phyloP scores from a whole-genome alignment of 2,113 vertebrate genomes.

The Gasterosteus nipponicus region DNA sequence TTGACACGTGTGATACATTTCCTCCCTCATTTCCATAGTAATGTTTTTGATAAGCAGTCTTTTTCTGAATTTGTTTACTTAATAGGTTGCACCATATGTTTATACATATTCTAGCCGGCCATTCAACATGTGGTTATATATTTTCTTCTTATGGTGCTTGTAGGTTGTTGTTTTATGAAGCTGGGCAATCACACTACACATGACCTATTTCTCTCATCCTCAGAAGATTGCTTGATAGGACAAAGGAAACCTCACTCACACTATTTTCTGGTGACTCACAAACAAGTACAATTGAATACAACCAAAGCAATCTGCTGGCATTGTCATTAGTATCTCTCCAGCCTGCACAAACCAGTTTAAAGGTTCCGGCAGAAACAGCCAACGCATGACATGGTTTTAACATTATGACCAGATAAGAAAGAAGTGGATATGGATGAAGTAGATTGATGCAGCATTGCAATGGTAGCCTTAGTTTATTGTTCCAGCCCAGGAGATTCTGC shows the following conservation, averaged over 20 bases:
- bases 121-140: not conserved
- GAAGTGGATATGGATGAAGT: not conserved
- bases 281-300: not conserved
- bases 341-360: constrained; percentile 5
- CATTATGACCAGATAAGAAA: constrained; percentile 3
- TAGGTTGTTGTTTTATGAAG: not conserved
- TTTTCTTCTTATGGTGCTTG: not conserved
- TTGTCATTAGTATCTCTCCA: constrained; percentile 2
- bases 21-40: not conserved
- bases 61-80: not conserved
- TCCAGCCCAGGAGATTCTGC: not conserved
- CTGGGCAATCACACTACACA: constrained; percentile 1
- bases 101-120: not conserved
- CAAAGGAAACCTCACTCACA: not conserved
- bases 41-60: not conserved
- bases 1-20: not conserved
- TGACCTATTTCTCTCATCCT: not conserved
- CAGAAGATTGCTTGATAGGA: constrained; percentile 9
- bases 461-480: not conserved
- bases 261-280: not conserved
- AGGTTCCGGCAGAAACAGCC: not conserved
- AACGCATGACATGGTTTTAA: not conserved
- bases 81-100: not conserved
- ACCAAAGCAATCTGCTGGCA: constrained; percentile 4
- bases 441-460: not conserved